A percentile compares a stretch with the other conserved stretches of the same genome.
Conservation (phyloP, 1,140 invertebrate species). For the Panulirus ornatus region DNA sequence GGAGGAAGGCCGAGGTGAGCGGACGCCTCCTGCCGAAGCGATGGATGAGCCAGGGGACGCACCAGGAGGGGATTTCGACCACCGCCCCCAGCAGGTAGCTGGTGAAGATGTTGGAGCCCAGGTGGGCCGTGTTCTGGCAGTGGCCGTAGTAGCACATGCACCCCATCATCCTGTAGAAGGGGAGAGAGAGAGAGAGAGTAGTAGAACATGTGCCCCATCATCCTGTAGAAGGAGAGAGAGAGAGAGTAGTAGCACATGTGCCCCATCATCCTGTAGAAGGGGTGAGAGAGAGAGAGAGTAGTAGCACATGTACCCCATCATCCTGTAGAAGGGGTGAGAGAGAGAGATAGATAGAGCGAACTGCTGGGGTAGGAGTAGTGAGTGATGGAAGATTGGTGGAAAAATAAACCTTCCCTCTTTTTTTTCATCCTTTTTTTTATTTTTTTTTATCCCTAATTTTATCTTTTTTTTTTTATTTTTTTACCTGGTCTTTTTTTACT, state of each 20-base stretch:
- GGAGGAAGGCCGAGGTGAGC: conserved; percentile 56
- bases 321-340: conserved; percentile 60
- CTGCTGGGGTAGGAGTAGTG: neutral
- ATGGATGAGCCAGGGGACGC: conserved; percentile 74
- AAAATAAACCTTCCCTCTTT: too few relatives aligned
- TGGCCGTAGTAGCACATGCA: conserved; percentile 76
- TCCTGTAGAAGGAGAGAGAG: conserved; percentile 60
- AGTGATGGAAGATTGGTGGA: too few relatives aligned
- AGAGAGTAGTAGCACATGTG: conserved; percentile 75
- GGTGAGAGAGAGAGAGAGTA: conserved; percentile 59
- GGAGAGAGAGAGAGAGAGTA: conserved; percentile 45
- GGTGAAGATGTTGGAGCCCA: conserved; percentile 70
- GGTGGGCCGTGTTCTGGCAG: conserved; percentile 75
- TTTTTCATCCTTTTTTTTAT: too few relatives aligned
- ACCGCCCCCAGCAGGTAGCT: conserved; percentile 76
- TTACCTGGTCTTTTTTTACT: neutral
- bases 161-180: conserved; percentile 72
- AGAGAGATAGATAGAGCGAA: neutral
- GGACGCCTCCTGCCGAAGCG: conserved; percentile 65
- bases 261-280: conserved; percentile 72
- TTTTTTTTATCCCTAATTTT: neutral
- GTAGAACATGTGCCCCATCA: conserved; percentile 74
- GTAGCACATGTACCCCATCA: conserved; percentile 75
- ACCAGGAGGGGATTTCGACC: conserved; percentile 76
- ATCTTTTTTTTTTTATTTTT: neutral